Evolutionary conservation across 2,797 vertebrate species (phyloP).

Genomic region (Epinephelus awoara): DNA sequence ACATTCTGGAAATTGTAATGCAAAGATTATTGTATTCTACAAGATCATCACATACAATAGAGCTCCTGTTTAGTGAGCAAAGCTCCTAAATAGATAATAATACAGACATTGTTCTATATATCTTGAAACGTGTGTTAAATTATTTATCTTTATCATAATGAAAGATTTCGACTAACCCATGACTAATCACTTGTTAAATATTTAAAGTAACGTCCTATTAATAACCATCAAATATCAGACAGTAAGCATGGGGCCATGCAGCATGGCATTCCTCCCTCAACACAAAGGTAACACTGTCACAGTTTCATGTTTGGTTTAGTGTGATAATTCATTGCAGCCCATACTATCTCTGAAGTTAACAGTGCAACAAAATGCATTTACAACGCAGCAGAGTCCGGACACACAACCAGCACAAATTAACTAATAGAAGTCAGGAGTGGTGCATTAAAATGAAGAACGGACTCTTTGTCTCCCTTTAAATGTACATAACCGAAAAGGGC

Average conservation of each 20-base stretch:
- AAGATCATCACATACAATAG: constrained; percentile 31
- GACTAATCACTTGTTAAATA: constrained; percentile 9
- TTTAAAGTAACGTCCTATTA: constrained; percentile 47
- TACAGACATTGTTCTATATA: not conserved
- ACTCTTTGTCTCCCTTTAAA: constrained; percentile 30
- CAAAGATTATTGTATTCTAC: constrained; percentile 29
- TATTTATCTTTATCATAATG: constrained; percentile 13
- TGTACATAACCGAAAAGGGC: not conserved
- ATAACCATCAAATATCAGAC: constrained; percentile 45
- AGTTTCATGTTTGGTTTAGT: constrained; percentile 41
- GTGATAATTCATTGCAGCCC: constrained; percentile 32
- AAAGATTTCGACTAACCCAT: not conserved
- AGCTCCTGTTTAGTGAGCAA: constrained; percentile 26
- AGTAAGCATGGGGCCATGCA: constrained; percentile 35
- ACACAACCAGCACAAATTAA: constrained; percentile 49
- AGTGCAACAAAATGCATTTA: constrained; percentile 35
- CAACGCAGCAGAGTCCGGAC: constrained; percentile 25
- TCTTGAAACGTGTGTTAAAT: constrained; percentile 9
- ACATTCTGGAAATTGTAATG: constrained; percentile 14
- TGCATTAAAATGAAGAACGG: constrained; percentile 51
- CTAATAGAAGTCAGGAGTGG: constrained; percentile 68
- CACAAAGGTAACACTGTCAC: constrained; percentile 38
- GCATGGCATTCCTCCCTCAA: constrained; percentile 38
- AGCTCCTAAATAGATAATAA: constrained; percentile 8
- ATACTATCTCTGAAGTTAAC: constrained; percentile 24